Percentiles rank a stretch among this genome's conserved stretches.
Conservation (phyloP, 2,888 invertebrate species). For the Germaria angustata region DNA sequence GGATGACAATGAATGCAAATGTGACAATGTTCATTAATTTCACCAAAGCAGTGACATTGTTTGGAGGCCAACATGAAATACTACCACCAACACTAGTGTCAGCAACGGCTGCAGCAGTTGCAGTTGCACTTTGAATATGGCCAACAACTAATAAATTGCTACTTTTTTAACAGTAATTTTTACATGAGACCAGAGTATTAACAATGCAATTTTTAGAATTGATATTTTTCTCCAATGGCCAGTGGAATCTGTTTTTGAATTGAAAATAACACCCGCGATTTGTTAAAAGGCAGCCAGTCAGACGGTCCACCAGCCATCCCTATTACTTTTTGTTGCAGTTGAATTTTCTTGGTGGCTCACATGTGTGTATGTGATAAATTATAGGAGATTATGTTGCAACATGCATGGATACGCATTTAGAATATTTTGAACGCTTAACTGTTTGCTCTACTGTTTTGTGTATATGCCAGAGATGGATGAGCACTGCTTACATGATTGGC, state of each 20-base stretch:
- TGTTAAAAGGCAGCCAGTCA: slow-evolving; percentile 31
- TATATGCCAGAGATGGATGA: not conserved
- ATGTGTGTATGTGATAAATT: slow-evolving; percentile 54
- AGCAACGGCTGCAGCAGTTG: not conserved
- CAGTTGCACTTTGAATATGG: slow-evolving; percentile 11
- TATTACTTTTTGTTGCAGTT: not conserved
- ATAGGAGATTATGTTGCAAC: slow-evolving; percentile 48
- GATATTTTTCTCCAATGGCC: slow-evolving; percentile 26
- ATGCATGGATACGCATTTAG: slow-evolving; percentile 30
- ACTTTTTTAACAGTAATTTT: slow-evolving; percentile 25
- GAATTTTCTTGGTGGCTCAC: slow-evolving; percentile 1
- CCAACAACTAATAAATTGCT: slow-evolving; percentile 47
- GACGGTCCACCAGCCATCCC: not conserved
- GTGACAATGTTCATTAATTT: slow-evolving; percentile 71
- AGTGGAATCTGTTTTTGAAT: slow-evolving; percentile 45
- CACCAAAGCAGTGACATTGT: slow-evolving; percentile 58
- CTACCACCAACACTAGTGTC: slow-evolving; percentile 12
- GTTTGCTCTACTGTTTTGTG: slow-evolving; percentile 10
- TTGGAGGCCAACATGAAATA: slow-evolving; percentile 50
- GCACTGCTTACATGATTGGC: no score
- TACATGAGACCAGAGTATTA: not conserved
- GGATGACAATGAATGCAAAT: slow-evolving; percentile 68
- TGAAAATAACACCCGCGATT: slow-evolving; percentile 63
- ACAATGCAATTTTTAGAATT: slow-evolving; percentile 44
- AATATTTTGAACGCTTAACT: slow-evolving; percentile 9